Evolutionary conservation across 1,140 invertebrate genomes (phyloP).

Genomic region (Oryzaephilus surinamensis): DNA sequence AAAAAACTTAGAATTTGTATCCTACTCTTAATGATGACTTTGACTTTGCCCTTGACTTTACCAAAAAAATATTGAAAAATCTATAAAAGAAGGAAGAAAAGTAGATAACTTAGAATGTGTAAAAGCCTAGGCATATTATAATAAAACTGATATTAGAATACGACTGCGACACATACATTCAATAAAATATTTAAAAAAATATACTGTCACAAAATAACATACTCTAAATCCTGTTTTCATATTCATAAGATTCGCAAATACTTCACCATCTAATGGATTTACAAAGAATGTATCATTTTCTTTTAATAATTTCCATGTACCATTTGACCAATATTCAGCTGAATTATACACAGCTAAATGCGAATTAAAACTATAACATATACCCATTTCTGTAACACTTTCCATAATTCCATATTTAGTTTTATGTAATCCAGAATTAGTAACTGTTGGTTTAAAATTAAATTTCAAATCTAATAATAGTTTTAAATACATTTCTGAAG

Average conservation of each 20-base stretch:
- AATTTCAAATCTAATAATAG: constrained; percentile 43
- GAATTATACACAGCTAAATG: constrained; percentile 50
- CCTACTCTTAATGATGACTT: too few relatives aligned
- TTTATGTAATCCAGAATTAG: constrained; percentile 22
- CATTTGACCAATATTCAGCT: constrained; percentile 43
- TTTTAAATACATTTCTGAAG: constrained; percentile 44
- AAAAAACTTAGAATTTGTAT: too few relatives aligned
- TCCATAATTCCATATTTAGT: constrained; percentile 34
- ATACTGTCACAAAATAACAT: constrained; percentile 2
- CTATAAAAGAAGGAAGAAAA: background rate
- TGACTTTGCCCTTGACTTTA: too few relatives aligned
- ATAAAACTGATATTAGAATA: too few relatives aligned
- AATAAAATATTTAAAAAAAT: background rate
- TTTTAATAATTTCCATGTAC: constrained; percentile 41
- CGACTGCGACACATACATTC: too few relatives aligned
- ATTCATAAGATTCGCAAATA: constrained; percentile 58
- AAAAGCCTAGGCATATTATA: too few relatives aligned
- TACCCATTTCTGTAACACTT: constrained; percentile 52
- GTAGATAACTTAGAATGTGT: too few relatives aligned
- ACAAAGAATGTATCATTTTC: constrained; percentile 45
- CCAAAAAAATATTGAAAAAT: too few relatives aligned
- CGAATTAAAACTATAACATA: constrained; percentile 56
- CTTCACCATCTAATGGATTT: constrained; percentile 57
- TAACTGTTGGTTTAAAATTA: constrained; percentile 40
- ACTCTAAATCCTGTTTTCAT: constrained; percentile 50